Conservation (phyloP, 1,140 invertebrate genomes). For the Drosophila novamexicana region DNA sequence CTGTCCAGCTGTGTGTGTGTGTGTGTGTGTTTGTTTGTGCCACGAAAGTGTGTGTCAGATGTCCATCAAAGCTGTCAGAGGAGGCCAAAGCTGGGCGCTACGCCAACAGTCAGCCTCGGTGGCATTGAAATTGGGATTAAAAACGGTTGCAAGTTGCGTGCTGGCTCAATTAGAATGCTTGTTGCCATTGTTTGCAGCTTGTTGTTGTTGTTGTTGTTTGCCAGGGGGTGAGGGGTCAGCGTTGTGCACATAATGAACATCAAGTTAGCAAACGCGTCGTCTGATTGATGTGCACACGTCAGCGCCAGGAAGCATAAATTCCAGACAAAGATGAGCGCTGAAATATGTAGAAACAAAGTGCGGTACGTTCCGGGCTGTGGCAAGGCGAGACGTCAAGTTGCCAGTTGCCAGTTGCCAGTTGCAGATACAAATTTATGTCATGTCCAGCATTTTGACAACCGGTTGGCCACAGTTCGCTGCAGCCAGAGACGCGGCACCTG, state of each 20-base stretch:
- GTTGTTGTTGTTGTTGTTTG: constrained; percentile 7
- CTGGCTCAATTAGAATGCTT: constrained; percentile 66
- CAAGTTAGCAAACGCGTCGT: constrained; percentile 60
- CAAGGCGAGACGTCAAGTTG: constrained; percentile 10
- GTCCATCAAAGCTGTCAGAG: constrained; percentile 58
- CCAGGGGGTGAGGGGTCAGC: constrained; percentile 5
- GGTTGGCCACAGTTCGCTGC: constrained; percentile 37
- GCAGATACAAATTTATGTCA: constrained; percentile 78
- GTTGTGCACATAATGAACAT: constrained; percentile 55
- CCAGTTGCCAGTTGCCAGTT: constrained; percentile 22
- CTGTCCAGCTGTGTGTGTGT: constrained; percentile 21
- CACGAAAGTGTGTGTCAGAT: constrained; percentile 60
- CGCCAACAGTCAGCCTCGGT: background rate
- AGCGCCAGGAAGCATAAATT: constrained; percentile 77
- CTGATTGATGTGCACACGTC: constrained; percentile 76
- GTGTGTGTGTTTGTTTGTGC: constrained; percentile 56
- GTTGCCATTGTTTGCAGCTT: constrained; percentile 34
- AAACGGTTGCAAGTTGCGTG: constrained; percentile 62
- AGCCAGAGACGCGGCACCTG: constrained; percentile 24
- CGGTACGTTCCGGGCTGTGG: constrained; percentile 14
- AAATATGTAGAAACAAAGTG: constrained; percentile 35
- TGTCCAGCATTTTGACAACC: constrained; percentile 69
- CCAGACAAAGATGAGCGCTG: constrained; percentile 67
- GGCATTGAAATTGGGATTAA: constrained; percentile 41
- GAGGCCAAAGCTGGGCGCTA: background rate